Base-by-base conservation (phyloP, 64 coral and sea anemone genomes). In the Montipora sp. region DNA sequence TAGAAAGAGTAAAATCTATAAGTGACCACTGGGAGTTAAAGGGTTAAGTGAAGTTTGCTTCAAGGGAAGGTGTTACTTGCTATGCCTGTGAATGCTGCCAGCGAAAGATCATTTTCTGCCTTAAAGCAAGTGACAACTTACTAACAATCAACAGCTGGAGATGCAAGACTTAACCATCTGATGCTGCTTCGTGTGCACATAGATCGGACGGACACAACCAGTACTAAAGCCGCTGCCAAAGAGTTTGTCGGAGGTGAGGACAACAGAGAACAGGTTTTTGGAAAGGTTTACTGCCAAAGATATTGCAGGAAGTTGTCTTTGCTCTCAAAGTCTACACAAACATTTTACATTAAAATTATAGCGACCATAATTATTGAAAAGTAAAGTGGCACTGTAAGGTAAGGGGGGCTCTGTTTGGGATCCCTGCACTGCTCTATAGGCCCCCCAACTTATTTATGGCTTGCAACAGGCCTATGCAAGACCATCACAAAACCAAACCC, bases 21-120 rank as follows among this genome's bases (percentile, higher is more conserved):
- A 36, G 36, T 36, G 36, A 36, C 36, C 36, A 36, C 36, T 36
- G 36, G 36, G 36, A 36, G 36, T 36, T 36, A 36, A 36, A 36
- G 36, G 36, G 36, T 36, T 36, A 36, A 82, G 77, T 74, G 90
- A 91, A 69, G 75, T 91, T 84, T 84, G 65, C 73, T 84, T 48
- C 24, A 66, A 84, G 71, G 20, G 81, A 14, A 92, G 75, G 68
- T 92, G 2, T 21, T 87, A 72, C 83, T 92, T 63, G 23, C 77
- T 48, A 77, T 92, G 73, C 80, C 90, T 23, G 55, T 81, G 85
- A 92, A 92, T 92, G 80, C 80, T 8, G 90, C 53, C 51, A 75
- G 90, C 83, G 20, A 92, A 83, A 76, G 69, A 81, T 92, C 81
- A 70, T 92, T 92, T 87, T 87, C 81, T 77, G 90, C 90, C 76